A percentile compares a stretch with the other conserved stretches of the same genome.
These are phyloP conservation scores for Pogona vitticeps DNA, from an alignment of 2,113 vertebrate genomes.

Conservation along the genomic window DNA sequence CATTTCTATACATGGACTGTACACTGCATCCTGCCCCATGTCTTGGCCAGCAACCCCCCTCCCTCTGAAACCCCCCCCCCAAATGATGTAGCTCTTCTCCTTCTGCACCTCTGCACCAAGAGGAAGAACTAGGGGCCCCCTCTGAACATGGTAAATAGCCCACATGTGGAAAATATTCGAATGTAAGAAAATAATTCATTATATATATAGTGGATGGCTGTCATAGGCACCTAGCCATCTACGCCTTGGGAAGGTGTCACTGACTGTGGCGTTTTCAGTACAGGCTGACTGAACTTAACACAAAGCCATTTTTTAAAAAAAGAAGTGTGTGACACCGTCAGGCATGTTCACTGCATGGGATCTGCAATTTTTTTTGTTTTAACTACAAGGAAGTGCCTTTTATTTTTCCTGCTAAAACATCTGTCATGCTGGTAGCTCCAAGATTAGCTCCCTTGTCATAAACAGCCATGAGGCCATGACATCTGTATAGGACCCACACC, in stretches of 20 bases:
- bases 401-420: neutral
- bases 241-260: neutral
- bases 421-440: neutral
- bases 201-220: neutral
- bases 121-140: neutral
- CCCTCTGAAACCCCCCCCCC: neutral
- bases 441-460: neutral
- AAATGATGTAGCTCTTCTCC: neutral
- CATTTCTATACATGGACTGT: conserved; percentile 2
- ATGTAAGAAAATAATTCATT: neutral
- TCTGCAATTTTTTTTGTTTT: neutral
- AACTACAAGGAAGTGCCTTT: neutral
- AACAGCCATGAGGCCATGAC: neutral
- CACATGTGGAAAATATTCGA: neutral
- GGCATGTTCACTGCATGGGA: neutral
- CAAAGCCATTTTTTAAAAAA: neutral
- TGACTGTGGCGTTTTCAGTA: neutral
- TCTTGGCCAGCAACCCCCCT: neutral
- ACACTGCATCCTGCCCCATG: conserved; percentile 4
- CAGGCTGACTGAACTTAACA: neutral
- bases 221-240: neutral
- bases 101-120: neutral
- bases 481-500: too few relatives aligned
- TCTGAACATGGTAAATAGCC: neutral
- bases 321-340: neutral